These are phyloP conservation scores for Amphimedon queenslandica DNA, from an alignment of 37 sponge, comb jelly and placozoan genomes.

Conservation along the genomic window DNA sequence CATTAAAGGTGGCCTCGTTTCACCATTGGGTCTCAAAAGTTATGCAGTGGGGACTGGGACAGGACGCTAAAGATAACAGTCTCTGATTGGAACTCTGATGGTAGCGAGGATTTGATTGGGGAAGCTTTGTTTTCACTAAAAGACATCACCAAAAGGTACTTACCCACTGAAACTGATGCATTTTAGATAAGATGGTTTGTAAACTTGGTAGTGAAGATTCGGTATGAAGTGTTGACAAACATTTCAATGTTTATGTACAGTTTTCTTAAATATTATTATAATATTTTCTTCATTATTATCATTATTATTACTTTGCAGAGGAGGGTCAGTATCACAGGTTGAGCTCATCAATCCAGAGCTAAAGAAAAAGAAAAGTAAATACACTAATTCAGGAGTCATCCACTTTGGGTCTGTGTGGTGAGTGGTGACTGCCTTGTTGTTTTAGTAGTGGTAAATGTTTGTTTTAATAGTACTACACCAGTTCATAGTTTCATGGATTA, in stretches of 20 bases:
- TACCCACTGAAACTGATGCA: too few relatives aligned
- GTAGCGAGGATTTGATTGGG: slow-evolving; percentile 78
- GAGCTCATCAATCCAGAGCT: slow-evolving; percentile 63
- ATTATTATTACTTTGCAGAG: slow-evolving; percentile 20
- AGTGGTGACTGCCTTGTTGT: neutral
- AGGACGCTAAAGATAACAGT: slow-evolving; percentile 69
- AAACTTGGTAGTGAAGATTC: too few relatives aligned
- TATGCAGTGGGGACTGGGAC: slow-evolving; percentile 88
- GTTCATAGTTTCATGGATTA: slow-evolving; percentile 70
- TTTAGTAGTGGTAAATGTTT: neutral
- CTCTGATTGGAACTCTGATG: slow-evolving; percentile 89
- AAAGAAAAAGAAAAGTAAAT: slow-evolving; percentile 78
- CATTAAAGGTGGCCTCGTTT: slow-evolving; percentile 83
- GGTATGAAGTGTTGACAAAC: neutral
- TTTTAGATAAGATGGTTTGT: too few relatives aligned
- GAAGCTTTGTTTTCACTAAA: slow-evolving; percentile 33
- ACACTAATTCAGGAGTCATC: slow-evolving; percentile 69
- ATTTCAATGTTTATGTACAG: too few relatives aligned
- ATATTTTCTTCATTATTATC: too few relatives aligned
- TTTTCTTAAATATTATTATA: too few relatives aligned
- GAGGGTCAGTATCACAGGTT: slow-evolving; percentile 51
- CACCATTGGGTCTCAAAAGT: slow-evolving; percentile 45
- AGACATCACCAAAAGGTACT: too few relatives aligned
- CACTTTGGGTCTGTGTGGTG: slow-evolving; percentile 59
- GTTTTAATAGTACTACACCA: slow-evolving; percentile 42